A percentile compares a stretch with the other conserved stretches of the same genome.
Conservation (phyloP, 2,113 vertebrate species). For the Melanerpes aurifrons region DNA sequence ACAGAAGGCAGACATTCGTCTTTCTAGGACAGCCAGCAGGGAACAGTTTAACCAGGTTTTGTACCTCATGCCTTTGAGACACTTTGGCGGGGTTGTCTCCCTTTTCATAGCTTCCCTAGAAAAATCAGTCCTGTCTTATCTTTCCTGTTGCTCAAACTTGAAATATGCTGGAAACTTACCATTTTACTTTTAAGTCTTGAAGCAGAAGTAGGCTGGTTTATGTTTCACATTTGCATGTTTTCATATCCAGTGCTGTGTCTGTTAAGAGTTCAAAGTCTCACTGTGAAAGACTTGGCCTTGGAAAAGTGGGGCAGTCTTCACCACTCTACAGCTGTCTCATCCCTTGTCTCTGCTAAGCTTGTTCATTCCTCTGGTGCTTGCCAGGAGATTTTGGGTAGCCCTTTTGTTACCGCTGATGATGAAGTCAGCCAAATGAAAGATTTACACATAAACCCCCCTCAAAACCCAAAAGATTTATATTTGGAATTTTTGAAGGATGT, state of each 20-base stretch:
- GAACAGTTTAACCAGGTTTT: background rate
- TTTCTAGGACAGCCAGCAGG: constrained; percentile 2
- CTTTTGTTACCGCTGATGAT: background rate
- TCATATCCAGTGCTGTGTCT: background rate
- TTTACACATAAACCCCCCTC: background rate
- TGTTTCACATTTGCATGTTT: constrained; percentile 25
- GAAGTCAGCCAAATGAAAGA: background rate
- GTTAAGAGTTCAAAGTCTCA: constrained; percentile 17
- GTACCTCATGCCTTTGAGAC: background rate
- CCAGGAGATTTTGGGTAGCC: background rate
- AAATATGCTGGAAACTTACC: background rate
- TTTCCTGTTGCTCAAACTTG: background rate
- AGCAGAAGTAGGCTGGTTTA: background rate
- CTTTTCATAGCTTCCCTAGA: background rate
- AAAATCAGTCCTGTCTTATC: background rate
- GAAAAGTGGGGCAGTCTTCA: constrained; percentile 19
- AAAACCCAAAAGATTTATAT: background rate
- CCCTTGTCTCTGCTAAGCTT: background rate
- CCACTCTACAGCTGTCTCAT: background rate
- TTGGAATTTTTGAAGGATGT: background rate
- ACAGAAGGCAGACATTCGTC: background rate
- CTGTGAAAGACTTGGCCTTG: background rate
- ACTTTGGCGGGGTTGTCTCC: background rate
- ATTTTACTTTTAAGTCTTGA: background rate
- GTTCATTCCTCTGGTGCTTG: background rate